Conservation (phyloP, 2,113 vertebrate genomes). For the Chionodraco myersi region DNA sequence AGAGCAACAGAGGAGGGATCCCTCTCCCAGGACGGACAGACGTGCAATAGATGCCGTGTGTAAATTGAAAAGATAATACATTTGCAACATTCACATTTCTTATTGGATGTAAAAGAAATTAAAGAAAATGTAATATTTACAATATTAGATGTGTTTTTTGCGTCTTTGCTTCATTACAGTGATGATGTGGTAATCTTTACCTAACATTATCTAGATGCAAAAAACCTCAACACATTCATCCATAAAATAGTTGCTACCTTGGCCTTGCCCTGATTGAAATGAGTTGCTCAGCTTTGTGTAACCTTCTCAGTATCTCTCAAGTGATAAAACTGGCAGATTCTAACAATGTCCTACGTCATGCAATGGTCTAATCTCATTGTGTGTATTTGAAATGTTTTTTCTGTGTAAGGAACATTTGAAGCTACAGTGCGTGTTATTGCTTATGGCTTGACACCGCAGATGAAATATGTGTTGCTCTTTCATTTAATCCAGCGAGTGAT, state of each 20-base stretch:
- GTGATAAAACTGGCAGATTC: slow-evolving; percentile 33
- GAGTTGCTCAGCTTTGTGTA: slow-evolving; percentile 30
- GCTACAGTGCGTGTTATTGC: slow-evolving; percentile 6
- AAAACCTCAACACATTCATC: not conserved
- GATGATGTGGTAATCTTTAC: not conserved
- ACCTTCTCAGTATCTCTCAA: slow-evolving; percentile 45
- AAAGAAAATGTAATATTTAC: not conserved
- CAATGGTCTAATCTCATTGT: slow-evolving; percentile 59
- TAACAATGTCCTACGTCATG: slow-evolving; percentile 46
- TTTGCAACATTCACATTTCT: not conserved
- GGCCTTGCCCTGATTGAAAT: slow-evolving; percentile 59
- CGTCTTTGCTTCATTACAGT: not conserved
- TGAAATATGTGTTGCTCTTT: slow-evolving; percentile 39
- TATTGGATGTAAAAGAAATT: not conserved
- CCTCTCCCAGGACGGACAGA: too few species aligned
- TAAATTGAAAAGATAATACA: too few species aligned
- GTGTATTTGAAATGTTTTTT: slow-evolving; percentile 48
- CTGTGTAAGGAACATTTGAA: slow-evolving; percentile 39
- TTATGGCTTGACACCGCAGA: slow-evolving; percentile 36
- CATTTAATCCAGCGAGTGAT: slow-evolving; percentile 48
- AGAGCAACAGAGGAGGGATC: too few species aligned
- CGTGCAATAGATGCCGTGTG: too few species aligned
- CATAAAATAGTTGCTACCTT: slow-evolving; percentile 8
- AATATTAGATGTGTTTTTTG: not conserved
- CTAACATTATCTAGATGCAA: not conserved